phyloP scores from a whole-genome alignment of 92 coral and sea anemone genomes.

The Parazoanthus atlanticus region DNA sequence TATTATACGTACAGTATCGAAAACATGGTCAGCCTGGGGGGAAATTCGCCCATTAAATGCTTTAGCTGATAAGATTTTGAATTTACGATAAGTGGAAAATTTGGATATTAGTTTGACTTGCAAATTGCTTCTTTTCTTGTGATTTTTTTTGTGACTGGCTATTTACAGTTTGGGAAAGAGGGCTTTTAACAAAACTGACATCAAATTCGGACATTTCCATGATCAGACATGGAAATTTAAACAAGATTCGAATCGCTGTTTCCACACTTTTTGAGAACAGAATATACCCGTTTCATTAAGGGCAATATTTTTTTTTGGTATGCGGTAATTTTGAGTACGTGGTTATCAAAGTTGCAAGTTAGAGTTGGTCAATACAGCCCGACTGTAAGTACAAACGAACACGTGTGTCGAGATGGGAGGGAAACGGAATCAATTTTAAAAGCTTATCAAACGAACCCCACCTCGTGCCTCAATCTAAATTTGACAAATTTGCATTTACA shows the following conservation, averaged over 20 bases:
- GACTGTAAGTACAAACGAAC: background rate
- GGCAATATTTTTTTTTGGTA: background rate
- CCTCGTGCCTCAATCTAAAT: slow-evolving; percentile 5
- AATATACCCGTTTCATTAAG: background rate
- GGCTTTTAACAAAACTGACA: no score
- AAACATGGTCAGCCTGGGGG: background rate
- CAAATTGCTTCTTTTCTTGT: background rate
- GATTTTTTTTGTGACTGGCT: background rate
- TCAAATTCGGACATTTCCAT: no score
- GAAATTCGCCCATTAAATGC: background rate
- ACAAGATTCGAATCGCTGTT: background rate
- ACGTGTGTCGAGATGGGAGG: background rate
- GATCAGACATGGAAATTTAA: no score
- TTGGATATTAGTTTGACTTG: slow-evolving; percentile 5
- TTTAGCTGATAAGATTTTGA: slow-evolving; percentile 3
- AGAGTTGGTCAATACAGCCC: background rate
- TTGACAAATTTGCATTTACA: slow-evolving; percentile 24
- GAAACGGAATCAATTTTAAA: slow-evolving; percentile 8
- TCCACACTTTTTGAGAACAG: background rate
- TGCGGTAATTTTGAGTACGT: no score
- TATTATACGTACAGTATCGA: background rate
- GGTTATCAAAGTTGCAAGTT: background rate
- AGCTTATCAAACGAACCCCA: slow-evolving; percentile 13
- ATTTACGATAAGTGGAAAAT: slow-evolving; percentile 23
- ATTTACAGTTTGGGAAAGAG: background rate